These are phyloP conservation scores for Neodiprion virginianus DNA, from an alignment of 1,140 invertebrate species.

Conservation along the genomic window DNA sequence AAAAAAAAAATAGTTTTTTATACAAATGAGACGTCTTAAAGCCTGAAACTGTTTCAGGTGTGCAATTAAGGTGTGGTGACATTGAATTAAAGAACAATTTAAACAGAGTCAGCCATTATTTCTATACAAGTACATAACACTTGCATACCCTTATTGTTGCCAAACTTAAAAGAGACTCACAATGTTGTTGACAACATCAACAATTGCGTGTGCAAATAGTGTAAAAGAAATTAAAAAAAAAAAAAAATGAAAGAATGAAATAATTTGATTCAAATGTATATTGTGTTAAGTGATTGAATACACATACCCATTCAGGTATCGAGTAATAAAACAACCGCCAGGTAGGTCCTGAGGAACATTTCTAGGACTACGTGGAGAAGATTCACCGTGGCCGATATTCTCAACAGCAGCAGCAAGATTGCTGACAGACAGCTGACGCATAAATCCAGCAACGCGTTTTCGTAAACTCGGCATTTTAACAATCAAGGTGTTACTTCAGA, in stretches of 20 bases:
- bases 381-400: constrained; percentile 57
- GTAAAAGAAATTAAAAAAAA: constrained; percentile 14
- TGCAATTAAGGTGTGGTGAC: too few species aligned
- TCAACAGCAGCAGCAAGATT: constrained; percentile 64
- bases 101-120: too few species aligned
- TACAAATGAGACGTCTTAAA: too few species aligned
- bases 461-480: constrained; percentile 72
- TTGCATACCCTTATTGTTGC: too few species aligned
- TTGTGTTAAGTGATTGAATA: too few species aligned
- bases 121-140: too few species aligned
- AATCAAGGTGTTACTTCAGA: too few species aligned
- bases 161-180: too few species aligned
- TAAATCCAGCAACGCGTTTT: constrained; percentile 77
- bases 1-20: too few species aligned
- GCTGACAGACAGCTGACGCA: constrained; percentile 75
- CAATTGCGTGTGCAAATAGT: constrained; percentile 14
- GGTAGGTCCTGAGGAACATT: constrained; percentile 58
- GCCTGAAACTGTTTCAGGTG: too few species aligned
- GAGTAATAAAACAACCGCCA: constrained; percentile 74
- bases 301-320: constrained; percentile 76
- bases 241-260: constrained; percentile 16
- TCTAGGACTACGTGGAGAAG: constrained; percentile 41
- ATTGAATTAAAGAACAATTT: too few species aligned
- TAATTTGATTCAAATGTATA: too few species aligned
- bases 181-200: constrained; percentile 20